Percentiles rank a stretch among this genome's conserved stretches.
Conservation (phyloP, 2,797 vertebrate species). For the Myotis daubentonii region DNA sequence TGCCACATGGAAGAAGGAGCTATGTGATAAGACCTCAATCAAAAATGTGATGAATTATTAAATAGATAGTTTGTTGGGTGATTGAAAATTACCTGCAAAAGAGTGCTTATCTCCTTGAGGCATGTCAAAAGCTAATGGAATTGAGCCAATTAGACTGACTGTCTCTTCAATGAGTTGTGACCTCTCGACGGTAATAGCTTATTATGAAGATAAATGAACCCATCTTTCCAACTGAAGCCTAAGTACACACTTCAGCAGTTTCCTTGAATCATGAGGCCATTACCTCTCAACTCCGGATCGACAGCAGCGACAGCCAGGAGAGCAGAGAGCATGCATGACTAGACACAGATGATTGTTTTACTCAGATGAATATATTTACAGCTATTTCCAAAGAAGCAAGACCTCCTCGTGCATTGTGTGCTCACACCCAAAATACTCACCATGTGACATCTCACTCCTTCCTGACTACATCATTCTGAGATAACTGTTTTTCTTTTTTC, state of each 20-base stretch:
- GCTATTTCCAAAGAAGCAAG: slow-evolving; percentile 73
- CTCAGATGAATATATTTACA: slow-evolving; percentile 85
- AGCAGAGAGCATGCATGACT: slow-evolving; percentile 83
- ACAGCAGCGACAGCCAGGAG: slow-evolving; percentile 82
- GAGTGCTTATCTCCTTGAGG: slow-evolving; percentile 82
- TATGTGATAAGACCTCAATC: slow-evolving; percentile 67
- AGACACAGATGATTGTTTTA: slow-evolving; percentile 86
- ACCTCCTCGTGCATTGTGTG: slow-evolving; percentile 50
- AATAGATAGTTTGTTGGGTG: slow-evolving; percentile 83
- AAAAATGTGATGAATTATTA: slow-evolving; percentile 86
- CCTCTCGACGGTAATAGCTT: slow-evolving; percentile 90
- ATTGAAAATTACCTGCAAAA: slow-evolving; percentile 87
- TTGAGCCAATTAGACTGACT: slow-evolving; percentile 89
- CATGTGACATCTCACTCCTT: neutral
- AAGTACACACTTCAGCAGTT: slow-evolving; percentile 88
- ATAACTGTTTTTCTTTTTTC: slow-evolving; percentile 21
- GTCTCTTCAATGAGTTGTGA: slow-evolving; percentile 90
- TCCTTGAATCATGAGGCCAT: slow-evolving; percentile 85
- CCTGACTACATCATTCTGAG: slow-evolving; percentile 32
- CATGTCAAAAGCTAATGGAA: slow-evolving; percentile 85
- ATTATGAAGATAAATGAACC: slow-evolving; percentile 93
- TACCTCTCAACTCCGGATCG: slow-evolving; percentile 86
- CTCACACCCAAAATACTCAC: slow-evolving; percentile 64
- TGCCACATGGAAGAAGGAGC: slow-evolving; percentile 75
- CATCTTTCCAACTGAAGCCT: slow-evolving; percentile 87